These are phyloP conservation scores for Zeugodacus cucurbitae DNA, from an alignment of 1,140 invertebrate species.

Conservation along the genomic window DNA sequence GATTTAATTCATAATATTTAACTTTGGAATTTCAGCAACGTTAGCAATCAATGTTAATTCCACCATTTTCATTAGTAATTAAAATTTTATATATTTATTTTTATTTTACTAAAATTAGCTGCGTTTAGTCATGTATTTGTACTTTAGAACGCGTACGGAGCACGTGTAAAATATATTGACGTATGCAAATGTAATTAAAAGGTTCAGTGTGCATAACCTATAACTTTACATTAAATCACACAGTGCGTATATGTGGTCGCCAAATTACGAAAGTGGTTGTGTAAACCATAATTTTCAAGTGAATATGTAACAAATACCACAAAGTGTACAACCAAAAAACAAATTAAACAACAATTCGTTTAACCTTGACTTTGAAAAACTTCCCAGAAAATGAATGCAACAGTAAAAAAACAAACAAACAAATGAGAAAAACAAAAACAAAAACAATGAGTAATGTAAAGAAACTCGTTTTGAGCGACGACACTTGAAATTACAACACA, in stretches of 20 bases:
- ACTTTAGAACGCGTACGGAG: not conserved
- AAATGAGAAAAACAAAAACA: not conserved
- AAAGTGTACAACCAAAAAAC: not conserved
- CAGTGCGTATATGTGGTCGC: not conserved
- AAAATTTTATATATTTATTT: not conserved
- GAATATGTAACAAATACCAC: not conserved
- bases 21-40: not conserved
- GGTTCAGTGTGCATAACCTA: not conserved
- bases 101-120: not conserved
- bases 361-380: conserved; percentile 41
- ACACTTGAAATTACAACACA: not conserved
- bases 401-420: not conserved
- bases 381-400: not conserved
- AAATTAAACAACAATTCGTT: not conserved
- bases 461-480: not conserved
- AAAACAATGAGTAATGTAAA: not conserved
- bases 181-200: not conserved
- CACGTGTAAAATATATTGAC: not conserved
- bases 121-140: not conserved
- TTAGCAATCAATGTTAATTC: not conserved
- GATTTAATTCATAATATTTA: not conserved
- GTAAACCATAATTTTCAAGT: not conserved
- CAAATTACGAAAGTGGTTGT: not conserved
- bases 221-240: not conserved
- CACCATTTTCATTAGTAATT: too few relatives aligned